Percentiles rank a stretch among this genome's conserved stretches.
Evolutionary conservation across 53 echinoderm and acorn worm species (phyloP).

Genomic region (Paelopatides confundens): DNA sequence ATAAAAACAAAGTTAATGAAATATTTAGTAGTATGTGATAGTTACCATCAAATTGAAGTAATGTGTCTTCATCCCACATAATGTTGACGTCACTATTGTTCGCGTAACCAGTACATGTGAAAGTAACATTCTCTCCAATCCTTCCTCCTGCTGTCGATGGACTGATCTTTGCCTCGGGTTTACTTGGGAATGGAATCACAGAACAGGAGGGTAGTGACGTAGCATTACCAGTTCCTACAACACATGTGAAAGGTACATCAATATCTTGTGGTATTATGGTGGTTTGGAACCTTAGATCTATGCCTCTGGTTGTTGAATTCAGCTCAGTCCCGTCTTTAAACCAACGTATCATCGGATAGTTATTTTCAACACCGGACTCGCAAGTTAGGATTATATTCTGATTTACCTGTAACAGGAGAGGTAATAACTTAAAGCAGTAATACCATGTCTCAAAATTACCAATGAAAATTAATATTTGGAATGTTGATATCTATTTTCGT

Average conservation of each 20-base stretch:
- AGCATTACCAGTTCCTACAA: background rate
- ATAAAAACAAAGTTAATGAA: background rate
- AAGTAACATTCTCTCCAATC: background rate
- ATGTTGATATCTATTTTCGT: too few species aligned
- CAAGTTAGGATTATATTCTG: background rate
- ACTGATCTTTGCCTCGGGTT: background rate
- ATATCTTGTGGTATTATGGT: background rate
- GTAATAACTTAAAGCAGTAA: too few species aligned
- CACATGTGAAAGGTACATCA: background rate
- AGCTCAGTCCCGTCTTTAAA: background rate
- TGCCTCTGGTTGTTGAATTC: background rate
- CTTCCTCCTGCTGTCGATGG: background rate
- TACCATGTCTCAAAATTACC: too few species aligned
- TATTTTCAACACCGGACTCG: conserved; percentile 8
- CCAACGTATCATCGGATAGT: conserved; percentile 16
- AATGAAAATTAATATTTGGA: too few species aligned
- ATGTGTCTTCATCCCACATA: background rate
- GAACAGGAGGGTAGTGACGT: background rate
- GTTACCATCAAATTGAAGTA: background rate
- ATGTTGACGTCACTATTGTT: background rate
- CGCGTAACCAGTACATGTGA: background rate
- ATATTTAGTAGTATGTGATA: too few species aligned
- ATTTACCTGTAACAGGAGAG: background rate
- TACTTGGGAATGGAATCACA: background rate
- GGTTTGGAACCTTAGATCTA: background rate